These are phyloP conservation scores for Strigamia crassipes DNA, from an alignment of 2,888 invertebrate genomes.

Conservation along the genomic window DNA sequence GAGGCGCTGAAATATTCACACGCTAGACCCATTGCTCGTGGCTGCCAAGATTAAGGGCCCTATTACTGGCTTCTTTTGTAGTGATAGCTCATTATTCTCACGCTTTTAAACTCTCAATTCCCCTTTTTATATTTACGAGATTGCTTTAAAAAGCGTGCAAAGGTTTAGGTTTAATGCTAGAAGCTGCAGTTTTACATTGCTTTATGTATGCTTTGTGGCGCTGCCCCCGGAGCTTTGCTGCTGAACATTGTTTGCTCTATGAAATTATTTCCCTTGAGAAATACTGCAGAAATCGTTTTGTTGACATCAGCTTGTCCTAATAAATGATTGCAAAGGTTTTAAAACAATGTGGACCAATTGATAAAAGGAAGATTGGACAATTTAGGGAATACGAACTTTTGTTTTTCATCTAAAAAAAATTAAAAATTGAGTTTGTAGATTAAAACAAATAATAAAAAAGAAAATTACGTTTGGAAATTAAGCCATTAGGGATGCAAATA, in stretches of 20 bases:
- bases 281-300: no score
- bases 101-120: slow-evolving; percentile 28
- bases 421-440: no score
- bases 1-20: slow-evolving; percentile 34
- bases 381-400: no score
- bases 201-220: neutral
- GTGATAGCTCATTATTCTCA: slow-evolving; percentile 24
- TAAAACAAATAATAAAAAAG: no score
- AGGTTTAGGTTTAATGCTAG: neutral
- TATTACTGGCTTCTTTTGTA: neutral
- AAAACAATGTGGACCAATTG: no score
- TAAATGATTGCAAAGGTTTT: no score
- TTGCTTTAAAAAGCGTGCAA: neutral
- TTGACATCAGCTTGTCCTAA: no score
- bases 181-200: neutral
- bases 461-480: no score
- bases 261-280: neutral
- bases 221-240: neutral
- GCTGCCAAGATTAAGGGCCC: slow-evolving; percentile 24
- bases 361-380: no score
- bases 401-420: no score
- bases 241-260: neutral
- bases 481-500: no score
- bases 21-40: slow-evolving; percentile 14
- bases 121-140: slow-evolving; percentile 23